Evolutionary conservation across 64 coral and sea anemone species (phyloP).

Genomic region (Catalaphyllia jardinei): DNA sequence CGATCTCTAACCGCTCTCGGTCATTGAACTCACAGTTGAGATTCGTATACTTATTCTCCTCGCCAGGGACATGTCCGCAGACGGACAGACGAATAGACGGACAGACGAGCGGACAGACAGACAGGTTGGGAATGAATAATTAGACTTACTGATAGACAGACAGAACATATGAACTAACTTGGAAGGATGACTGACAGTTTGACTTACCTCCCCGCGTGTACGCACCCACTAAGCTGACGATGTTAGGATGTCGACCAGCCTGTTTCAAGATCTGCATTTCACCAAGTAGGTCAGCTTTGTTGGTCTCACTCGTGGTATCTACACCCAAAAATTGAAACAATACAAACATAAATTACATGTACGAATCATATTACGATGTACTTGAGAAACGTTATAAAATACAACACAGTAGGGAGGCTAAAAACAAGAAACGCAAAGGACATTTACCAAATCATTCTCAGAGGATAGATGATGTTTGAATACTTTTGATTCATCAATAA

Average conservation of each 20-base stretch:
- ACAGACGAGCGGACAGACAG: background rate
- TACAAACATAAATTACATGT: too few species aligned
- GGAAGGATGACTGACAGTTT: background rate
- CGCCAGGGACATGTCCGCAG: background rate
- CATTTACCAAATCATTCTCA: too few species aligned
- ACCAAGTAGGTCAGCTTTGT: constrained; percentile 46
- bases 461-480: too few species aligned
- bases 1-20: background rate
- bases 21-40: background rate
- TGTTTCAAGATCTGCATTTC: constrained; percentile 68
- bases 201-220: constrained; percentile 36
- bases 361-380: too few species aligned
- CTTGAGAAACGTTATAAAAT: too few species aligned
- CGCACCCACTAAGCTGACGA: constrained; percentile 74
- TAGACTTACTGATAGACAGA: too few species aligned
- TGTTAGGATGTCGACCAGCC: constrained; percentile 62
- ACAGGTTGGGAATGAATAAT: background rate
- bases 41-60: background rate
- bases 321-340: background rate
- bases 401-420: too few species aligned
- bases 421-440: too few species aligned
- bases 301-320: constrained; percentile 7
- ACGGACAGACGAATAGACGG: background rate
- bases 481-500: too few species aligned
- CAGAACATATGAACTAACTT: too few species aligned